Conservation (phyloP, 2,797 vertebrate genomes). For the Lepilemur ruficaudatus region DNA sequence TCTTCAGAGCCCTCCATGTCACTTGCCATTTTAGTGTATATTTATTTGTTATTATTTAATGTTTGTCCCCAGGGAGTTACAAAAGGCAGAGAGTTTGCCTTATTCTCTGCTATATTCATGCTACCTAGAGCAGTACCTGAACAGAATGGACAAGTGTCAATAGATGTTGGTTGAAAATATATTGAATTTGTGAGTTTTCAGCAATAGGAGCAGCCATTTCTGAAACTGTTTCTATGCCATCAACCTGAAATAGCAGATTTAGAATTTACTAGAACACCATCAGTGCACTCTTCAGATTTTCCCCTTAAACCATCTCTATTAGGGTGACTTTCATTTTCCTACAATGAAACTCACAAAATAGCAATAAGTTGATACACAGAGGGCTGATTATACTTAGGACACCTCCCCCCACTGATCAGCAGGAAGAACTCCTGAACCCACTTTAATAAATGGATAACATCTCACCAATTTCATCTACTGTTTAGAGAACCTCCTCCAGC, state of each 20-base stretch:
- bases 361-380: background rate
- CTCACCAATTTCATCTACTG: slow-evolving; percentile 70
- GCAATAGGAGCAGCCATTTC: background rate
- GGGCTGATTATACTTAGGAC: background rate
- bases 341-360: slow-evolving; percentile 37
- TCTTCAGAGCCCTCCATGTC: background rate
- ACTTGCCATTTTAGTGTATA: background rate
- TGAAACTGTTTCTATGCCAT: background rate
- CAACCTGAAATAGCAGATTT: background rate
- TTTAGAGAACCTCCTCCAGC: slow-evolving; percentile 63
- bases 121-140: background rate
- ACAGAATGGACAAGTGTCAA: background rate
- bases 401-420: background rate
- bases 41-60: slow-evolving; percentile 32
- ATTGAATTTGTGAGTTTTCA: slow-evolving; percentile 2
- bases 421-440: slow-evolving; percentile 36
- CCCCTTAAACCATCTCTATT: background rate
- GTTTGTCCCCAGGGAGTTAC: background rate
- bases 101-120: background rate
- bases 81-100: background rate
- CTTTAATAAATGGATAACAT: slow-evolving; percentile 71
- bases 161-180: slow-evolving; percentile 13
- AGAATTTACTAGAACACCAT: background rate
- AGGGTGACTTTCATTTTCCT: slow-evolving; percentile 13
- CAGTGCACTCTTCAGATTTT: background rate